Evolutionary conservation across 1,140 invertebrate species (phyloP), one percentile per base, ranked within the genome.

Genomic region (Zaprionus capensis): DNA sequence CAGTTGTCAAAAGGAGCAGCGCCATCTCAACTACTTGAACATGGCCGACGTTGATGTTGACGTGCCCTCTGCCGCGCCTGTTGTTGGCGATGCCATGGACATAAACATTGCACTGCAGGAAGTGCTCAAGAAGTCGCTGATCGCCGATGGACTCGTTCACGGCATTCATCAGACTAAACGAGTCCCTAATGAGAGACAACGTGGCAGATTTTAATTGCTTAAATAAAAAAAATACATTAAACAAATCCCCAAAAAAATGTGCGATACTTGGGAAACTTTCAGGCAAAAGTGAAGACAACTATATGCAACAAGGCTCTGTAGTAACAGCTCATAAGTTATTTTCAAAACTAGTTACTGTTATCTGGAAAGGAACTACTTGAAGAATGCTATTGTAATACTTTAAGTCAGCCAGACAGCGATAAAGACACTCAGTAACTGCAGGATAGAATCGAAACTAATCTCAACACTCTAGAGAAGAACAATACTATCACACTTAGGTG

Each of bases 41-140:
- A 95, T 95, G 95, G 95, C 95, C 57, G 95, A 95, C 91, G 93
- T 94, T 75, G 95, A 95, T 94, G 94, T 93, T 84, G 95, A 96
- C 94, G 94, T 94, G 70, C 94, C 95, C 59, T 94, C 95, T 22
- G 94, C 93, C n/a, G 94, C 94, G 56, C 93, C 93, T 68, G 93
- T 93, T 41, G 91, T 93, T 38, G 95, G 95, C 70, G 97, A 96
- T 51, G 94, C 95, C 28, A 98, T 99, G 96, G 99, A 99, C 91
- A 96, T 99, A 53, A 98, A 99, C 93, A 97, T 96, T 73, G 98
- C 99, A 56, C 94, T 99, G 3, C 98, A 99, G 93, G 98, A 99
- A 94, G 99, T 99, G 44, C 94, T 99, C 56, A 99, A 99, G 94
- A 98, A 96, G 77, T 96, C 99, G 38, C 94, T 99, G 34, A 98